Conservation (phyloP, 2,113 vertebrate species). For the Haemorhous mexicanus region DNA sequence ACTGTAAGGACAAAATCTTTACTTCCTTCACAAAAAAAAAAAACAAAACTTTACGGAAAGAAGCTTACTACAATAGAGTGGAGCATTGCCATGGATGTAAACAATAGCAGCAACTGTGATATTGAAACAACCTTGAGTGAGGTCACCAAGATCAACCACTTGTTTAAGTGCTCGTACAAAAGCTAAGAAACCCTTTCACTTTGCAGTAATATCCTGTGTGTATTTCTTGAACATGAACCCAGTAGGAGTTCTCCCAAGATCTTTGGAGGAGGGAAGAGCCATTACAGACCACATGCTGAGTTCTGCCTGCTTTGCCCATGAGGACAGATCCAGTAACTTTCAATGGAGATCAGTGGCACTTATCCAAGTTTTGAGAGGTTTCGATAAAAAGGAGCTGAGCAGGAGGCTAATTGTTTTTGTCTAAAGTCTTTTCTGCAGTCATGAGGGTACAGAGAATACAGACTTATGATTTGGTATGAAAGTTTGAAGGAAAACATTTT, state of each 20-base stretch:
- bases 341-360: background rate
- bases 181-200: background rate
- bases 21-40: background rate
- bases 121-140: background rate
- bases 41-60: background rate
- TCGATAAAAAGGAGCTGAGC: background rate
- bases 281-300: background rate
- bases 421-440: background rate
- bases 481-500: background rate
- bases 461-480: background rate
- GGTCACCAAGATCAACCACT: background rate
- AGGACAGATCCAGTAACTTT: background rate
- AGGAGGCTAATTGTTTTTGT: background rate
- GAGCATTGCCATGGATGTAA: background rate
- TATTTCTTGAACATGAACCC: background rate
- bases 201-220: background rate
- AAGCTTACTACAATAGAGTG: background rate
- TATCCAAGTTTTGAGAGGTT: background rate
- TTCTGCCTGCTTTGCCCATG: background rate
- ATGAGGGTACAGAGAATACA: background rate
- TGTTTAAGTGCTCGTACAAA: background rate
- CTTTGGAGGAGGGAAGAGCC: background rate
- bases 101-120: background rate
- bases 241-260: background rate
- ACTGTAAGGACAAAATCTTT: background rate